Evolutionary conservation across 2,797 vertebrate species (phyloP).

Genomic region (Mastacembelus armatus): DNA sequence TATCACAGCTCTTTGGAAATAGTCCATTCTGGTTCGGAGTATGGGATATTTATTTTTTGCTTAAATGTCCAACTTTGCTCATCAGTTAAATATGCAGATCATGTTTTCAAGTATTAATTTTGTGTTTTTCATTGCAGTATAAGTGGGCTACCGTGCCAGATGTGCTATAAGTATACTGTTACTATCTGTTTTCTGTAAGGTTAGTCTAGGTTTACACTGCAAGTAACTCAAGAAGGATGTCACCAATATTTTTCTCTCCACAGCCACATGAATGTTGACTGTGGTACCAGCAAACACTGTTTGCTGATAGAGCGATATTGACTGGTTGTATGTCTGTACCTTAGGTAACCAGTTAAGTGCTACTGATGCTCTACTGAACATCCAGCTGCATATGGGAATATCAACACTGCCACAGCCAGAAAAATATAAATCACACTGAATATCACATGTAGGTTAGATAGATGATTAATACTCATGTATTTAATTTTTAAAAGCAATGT

Average conservation of each 20-base stretch:
- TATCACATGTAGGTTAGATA: not conserved
- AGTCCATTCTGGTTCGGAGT: constrained; percentile 27
- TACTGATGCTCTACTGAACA: constrained; percentile 32
- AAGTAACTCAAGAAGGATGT: not conserved
- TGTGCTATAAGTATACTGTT: constrained; percentile 29
- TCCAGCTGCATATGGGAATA: constrained; percentile 27
- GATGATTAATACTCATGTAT: not conserved
- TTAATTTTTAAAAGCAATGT: constrained; percentile 5
- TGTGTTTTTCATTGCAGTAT: constrained; percentile 3
- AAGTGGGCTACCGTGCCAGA: not conserved
- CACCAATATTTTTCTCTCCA: not conserved
- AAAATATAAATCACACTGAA: constrained; percentile 10
- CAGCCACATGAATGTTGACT: constrained; percentile 2
- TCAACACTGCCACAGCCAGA: constrained; percentile 7
- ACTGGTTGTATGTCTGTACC: constrained; percentile 17
- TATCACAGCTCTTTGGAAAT: constrained; percentile 27
- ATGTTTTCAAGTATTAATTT: constrained; percentile 14
- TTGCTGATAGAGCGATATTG: constrained; percentile 3
- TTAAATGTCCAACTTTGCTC: constrained; percentile 10
- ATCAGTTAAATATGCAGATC: constrained; percentile 9
- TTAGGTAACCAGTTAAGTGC: constrained; percentile 5
- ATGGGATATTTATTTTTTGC: constrained; percentile 55
- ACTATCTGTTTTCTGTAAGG: constrained; percentile 17
- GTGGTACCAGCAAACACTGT: constrained; percentile 2
- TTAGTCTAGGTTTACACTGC: constrained; percentile 12